Evolutionary conservation across 2,113 vertebrate species (phyloP).

Genomic region (Lonchura striata): DNA sequence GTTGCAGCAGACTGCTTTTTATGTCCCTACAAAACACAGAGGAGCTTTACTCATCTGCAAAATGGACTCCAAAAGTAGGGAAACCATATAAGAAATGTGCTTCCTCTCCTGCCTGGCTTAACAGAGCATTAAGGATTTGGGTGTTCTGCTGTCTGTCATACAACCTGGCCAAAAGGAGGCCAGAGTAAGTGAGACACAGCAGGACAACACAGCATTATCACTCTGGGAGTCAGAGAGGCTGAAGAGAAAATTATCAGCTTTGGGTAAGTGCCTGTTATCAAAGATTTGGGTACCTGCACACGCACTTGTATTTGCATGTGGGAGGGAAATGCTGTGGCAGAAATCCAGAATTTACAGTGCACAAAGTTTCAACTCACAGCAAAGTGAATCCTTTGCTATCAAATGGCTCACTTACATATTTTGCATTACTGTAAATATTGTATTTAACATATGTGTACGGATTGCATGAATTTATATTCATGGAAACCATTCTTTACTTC

Average conservation of each 20-base stretch:
- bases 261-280: not conserved
- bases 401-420: not conserved
- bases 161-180: not conserved
- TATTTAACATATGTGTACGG: not conserved
- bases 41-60: not conserved
- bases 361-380: not conserved
- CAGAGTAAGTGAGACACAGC: not conserved
- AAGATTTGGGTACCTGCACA: not conserved
- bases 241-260: not conserved
- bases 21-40: not conserved
- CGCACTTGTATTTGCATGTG: fast-evolving
- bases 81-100: not conserved
- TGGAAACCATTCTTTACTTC: not conserved
- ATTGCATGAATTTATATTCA: not conserved
- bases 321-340: not conserved
- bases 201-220: not conserved
- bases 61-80: not conserved
- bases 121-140: not conserved
- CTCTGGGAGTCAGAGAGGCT: not conserved
- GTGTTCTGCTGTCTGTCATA: not conserved
- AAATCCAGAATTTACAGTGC: not conserved
- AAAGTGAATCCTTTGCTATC: not conserved
- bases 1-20: not conserved
- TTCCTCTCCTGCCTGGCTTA: not conserved
- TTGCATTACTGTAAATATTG: not conserved